Percentiles rank a stretch among this genome's conserved stretches.
These are phyloP conservation scores for Caenorhabditis wallacei DNA, from an alignment of 2,888 invertebrate genomes.

Conservation along the genomic window DNA sequence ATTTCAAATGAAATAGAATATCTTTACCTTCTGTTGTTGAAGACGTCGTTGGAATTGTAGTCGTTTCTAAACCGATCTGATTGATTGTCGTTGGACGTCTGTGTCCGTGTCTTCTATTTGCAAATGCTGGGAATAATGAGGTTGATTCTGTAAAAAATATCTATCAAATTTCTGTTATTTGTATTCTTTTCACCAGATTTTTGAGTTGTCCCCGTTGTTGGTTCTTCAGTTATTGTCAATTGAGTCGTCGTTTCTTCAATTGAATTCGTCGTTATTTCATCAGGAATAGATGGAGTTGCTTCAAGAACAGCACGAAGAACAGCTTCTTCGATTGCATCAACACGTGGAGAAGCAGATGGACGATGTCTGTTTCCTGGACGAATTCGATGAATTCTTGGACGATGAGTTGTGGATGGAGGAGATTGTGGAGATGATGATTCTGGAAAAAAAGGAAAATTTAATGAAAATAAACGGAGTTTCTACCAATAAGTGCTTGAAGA, in stretches of 20 bases:
- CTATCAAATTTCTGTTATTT: no score
- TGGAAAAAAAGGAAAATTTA: not conserved
- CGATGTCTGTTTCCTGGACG: constrained; percentile 39
- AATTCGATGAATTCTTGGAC: constrained; percentile 33
- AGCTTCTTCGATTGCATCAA: constrained; percentile 57
- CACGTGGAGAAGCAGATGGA: constrained; percentile 18
- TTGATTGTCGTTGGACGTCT: constrained; percentile 34
- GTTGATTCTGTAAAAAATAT: constrained; percentile 35
- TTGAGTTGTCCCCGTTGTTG: constrained; percentile 5
- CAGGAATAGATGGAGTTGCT: constrained; percentile 21
- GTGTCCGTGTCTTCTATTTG: constrained; percentile 40
- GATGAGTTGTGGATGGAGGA: constrained; percentile 37
- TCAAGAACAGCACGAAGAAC: constrained; percentile 53
- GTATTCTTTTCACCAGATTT: constrained; percentile 13
- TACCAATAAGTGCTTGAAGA: constrained; percentile 45
- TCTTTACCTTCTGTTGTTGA: constrained; percentile 1
- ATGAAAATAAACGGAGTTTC: not conserved
- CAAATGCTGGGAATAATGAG: constrained; percentile 55
- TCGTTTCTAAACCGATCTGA: not conserved
- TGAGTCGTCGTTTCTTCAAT: constrained; percentile 9
- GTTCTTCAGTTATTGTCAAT: not conserved
- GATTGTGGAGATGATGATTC: constrained; percentile 27
- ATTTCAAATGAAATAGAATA: not conserved
- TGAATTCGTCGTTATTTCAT: not conserved
- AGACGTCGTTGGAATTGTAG: not conserved